Conservation (phyloP, 2,113 vertebrate genomes). For the Perccottus glenii region DNA sequence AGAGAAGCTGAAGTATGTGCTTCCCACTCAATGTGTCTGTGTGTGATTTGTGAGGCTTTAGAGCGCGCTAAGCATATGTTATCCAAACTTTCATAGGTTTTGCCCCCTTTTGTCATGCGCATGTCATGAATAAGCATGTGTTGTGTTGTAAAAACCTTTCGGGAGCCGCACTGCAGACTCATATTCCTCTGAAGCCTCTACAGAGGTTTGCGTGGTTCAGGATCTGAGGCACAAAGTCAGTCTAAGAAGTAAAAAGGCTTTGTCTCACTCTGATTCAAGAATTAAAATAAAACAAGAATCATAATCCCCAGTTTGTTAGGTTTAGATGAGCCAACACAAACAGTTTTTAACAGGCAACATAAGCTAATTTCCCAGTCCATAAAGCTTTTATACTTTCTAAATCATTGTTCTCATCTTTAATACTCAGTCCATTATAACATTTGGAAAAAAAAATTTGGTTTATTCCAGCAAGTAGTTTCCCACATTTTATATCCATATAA, state of each 20-base stretch:
- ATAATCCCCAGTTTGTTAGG: constrained; percentile 22
- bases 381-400: background rate
- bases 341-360: constrained; percentile 32
- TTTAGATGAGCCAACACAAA: constrained; percentile 23
- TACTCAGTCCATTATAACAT: too few relatives aligned
- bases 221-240: constrained; percentile 35
- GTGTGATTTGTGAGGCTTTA: constrained; percentile 6
- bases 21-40: constrained; percentile 1
- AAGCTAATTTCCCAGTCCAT: constrained; percentile 19
- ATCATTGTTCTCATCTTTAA: background rate
- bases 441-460: background rate
- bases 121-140: constrained; percentile 26
- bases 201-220: constrained; percentile 37
- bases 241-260: constrained; percentile 16
- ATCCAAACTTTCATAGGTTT: constrained; percentile 10
- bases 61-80: background rate
- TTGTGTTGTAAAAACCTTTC: constrained; percentile 28
- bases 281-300: constrained; percentile 18
- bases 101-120: background rate
- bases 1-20: constrained; percentile 6
- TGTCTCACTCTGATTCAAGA: constrained; percentile 26
- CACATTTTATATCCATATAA: constrained; percentile 10
- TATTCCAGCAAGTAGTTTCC: background rate
- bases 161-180: constrained; percentile 44
- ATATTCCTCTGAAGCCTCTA: constrained; percentile 28